Conservation (phyloP, 2,888 invertebrate species). For the Emmelina monodactyla region DNA sequence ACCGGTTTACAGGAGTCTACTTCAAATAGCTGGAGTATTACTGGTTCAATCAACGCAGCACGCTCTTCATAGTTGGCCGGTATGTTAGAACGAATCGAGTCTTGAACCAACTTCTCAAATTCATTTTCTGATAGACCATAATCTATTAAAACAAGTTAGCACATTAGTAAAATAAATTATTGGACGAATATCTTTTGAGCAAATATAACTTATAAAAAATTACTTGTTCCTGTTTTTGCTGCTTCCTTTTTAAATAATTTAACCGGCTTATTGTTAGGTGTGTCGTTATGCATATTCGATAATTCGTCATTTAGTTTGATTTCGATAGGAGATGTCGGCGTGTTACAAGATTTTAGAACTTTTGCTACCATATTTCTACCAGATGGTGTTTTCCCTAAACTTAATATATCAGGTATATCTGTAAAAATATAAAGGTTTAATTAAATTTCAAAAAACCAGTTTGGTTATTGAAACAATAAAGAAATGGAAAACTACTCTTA, state of each 20-base stretch:
- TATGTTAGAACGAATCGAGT: slow-evolving; percentile 18
- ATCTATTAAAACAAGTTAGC: no score
- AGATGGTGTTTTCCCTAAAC: slow-evolving; percentile 37
- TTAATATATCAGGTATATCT: slow-evolving; percentile 50
- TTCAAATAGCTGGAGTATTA: slow-evolving; percentile 28
- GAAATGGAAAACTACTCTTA: slow-evolving; percentile 15
- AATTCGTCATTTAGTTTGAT: no score
- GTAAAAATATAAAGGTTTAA: slow-evolving; percentile 17
- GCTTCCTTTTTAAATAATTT: no score
- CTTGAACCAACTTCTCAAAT: slow-evolving; percentile 25
- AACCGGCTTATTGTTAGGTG: no score
- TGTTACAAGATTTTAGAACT: no score
- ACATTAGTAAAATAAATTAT: no score
- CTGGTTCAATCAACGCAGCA: slow-evolving; percentile 24
- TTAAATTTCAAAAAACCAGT: slow-evolving; percentile 1
- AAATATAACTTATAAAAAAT: no score
- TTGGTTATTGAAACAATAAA: neutral
- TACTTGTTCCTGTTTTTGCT: no score
- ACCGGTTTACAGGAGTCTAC: slow-evolving; percentile 28
- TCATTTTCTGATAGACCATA: no score
- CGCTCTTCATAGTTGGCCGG: slow-evolving; percentile 21
- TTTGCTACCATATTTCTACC: slow-evolving; percentile 45
- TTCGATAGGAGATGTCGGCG: no score
- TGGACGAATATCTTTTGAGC: no score
- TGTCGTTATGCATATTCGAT: no score